Conservation (phyloP, 1,140 invertebrate species). For the Pentalonia nigronervosa region DNA sequence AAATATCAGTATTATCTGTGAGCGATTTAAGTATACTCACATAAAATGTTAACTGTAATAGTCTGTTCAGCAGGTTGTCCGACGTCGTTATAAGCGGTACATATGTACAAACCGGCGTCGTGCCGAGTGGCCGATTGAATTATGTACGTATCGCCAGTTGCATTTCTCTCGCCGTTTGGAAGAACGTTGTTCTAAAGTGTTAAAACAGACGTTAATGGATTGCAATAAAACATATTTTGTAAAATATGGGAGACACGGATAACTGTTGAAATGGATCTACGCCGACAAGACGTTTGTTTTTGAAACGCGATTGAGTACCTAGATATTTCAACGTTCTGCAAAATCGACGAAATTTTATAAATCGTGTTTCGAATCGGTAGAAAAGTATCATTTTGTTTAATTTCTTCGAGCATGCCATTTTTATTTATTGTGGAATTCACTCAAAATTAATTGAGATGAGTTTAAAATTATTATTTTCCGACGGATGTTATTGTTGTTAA, state of each 20-base stretch:
- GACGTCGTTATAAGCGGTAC: slow-evolving; percentile 74
- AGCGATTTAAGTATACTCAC: slow-evolving; percentile 47
- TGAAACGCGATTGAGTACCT: too few species aligned
- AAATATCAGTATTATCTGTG: background rate
- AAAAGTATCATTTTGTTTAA: background rate
- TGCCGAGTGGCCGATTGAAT: slow-evolving; percentile 71
- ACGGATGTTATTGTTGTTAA: background rate
- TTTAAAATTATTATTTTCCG: background rate
- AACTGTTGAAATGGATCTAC: too few species aligned
- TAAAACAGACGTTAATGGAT: background rate
- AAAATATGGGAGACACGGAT: background rate
- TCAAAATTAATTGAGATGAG: background rate
- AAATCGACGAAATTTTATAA: background rate
- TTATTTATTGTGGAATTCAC: background rate
- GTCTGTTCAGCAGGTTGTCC: slow-evolving; percentile 71
- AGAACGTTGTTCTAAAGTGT: slow-evolving; percentile 63
- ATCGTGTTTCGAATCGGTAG: background rate
- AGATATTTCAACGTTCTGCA: too few species aligned
- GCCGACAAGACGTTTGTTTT: background rate
- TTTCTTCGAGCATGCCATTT: background rate
- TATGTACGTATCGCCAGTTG: slow-evolving; percentile 72
- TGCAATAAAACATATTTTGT: background rate
- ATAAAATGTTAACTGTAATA: slow-evolving; percentile 71
- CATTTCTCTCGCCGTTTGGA: slow-evolving; percentile 64
- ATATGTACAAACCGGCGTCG: slow-evolving; percentile 73